Evolutionary conservation across 2,888 invertebrate species (phyloP).

Genomic region (Eustalomyia histrio): DNA sequence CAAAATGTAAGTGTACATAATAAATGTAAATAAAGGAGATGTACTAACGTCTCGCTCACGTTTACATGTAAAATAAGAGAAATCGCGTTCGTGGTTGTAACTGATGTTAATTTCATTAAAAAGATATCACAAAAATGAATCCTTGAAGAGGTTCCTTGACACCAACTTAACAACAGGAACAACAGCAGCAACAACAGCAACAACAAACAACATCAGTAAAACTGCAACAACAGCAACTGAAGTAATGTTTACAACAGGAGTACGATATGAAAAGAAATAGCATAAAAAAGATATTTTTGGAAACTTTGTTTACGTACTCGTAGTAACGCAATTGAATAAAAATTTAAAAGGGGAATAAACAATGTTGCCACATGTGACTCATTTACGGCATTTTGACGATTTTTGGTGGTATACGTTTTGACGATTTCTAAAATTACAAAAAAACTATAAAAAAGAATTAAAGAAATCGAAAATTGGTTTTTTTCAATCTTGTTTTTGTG

Average conservation of each 20-base stretch:
- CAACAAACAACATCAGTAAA: conserved; percentile 18
- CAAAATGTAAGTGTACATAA: conserved; percentile 5
- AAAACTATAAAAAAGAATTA: too few relatives aligned
- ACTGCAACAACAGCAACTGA: conserved; percentile 25
- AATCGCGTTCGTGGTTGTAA: conserved; percentile 48
- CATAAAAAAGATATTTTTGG: conserved; percentile 47
- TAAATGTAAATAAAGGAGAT: conserved; percentile 36
- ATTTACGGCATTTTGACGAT: too few relatives aligned
- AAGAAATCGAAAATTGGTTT: too few relatives aligned
- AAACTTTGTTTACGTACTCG: conserved; percentile 47
- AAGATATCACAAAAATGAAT: conserved; percentile 67
- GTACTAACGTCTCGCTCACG: conserved; percentile 19
- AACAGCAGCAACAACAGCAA: too few relatives aligned
- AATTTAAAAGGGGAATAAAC: background rate
- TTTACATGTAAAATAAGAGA: conserved; percentile 11
- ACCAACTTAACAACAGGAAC: conserved; percentile 47
- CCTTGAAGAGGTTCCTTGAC: conserved; percentile 77
- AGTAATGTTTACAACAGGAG: conserved; percentile 29
- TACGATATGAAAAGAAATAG: conserved; percentile 1
- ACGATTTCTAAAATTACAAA: too few relatives aligned
- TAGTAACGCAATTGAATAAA: conserved; percentile 42
- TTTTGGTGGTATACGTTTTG: too few relatives aligned
- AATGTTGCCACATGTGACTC: too few relatives aligned
- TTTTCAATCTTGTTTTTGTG: too few relatives aligned
- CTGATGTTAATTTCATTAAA: conserved; percentile 64